A percentile compares a stretch with the other conserved stretches of the same genome.
Evolutionary conservation across 30 jellyfish, hydroid and myxozoan genomes (phyloP).

Genomic region (Aurelia coerulea): DNA sequence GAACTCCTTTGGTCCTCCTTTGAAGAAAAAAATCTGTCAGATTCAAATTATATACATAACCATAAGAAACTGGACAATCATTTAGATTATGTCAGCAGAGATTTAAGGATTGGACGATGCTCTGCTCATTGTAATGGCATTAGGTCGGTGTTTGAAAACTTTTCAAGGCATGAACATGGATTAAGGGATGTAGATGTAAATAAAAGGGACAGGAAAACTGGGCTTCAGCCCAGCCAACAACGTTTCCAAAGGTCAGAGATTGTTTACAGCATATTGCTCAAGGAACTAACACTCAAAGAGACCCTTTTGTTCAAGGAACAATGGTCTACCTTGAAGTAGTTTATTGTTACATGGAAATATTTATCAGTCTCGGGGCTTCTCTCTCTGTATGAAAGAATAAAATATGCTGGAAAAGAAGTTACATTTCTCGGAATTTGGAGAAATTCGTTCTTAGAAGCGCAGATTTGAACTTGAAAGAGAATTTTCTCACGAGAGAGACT

Average conservation of each 20-base stretch:
- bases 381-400: conserved; percentile 32
- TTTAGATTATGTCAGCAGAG: conserved; percentile 41
- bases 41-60: conserved; percentile 5
- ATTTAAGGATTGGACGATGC: not conserved
- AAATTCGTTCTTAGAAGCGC: conserved; percentile 10
- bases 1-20: not conserved
- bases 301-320: conserved; percentile 56
- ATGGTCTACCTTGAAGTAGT: conserved; percentile 19
- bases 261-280: not conserved
- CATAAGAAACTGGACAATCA: conserved; percentile 38
- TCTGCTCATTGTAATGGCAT: conserved; percentile 29
- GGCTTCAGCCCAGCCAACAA: conserved; percentile 32
- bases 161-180: conserved; percentile 33
- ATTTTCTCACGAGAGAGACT: conserved; percentile 35
- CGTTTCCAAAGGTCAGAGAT: conserved; percentile 14
- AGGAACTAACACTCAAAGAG: conserved; percentile 23
- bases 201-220: conserved; percentile 31
- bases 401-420: conserved; percentile 40
- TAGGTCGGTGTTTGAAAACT: conserved; percentile 1
- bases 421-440: conserved; percentile 62
- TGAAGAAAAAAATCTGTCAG: conserved; percentile 12
- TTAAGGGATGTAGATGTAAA: conserved; percentile 18
- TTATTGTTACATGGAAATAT: conserved; percentile 27
- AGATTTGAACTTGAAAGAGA: conserved; percentile 17
- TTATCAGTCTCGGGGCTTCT: conserved; percentile 31